A percentile compares a stretch with the other conserved stretches of the same genome.
phyloP scores from a whole-genome alignment of 2,797 vertebrate genomes.

The Etheostoma nigrum region DNA sequence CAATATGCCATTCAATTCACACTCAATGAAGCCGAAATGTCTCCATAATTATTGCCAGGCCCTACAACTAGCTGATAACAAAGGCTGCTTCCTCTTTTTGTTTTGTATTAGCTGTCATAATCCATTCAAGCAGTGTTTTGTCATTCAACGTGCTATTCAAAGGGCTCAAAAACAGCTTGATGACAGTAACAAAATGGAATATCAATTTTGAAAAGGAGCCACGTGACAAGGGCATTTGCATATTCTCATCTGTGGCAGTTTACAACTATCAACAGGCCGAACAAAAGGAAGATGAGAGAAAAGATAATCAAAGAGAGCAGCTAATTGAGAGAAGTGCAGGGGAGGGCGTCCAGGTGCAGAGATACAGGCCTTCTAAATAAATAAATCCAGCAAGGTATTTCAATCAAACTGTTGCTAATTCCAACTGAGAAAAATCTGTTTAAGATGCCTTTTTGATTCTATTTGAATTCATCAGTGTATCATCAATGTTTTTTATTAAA shows the following conservation, averaged over 20 bases:
- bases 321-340: slow-evolving; percentile 64
- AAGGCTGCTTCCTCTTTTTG: slow-evolving; percentile 49
- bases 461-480: neutral
- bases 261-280: slow-evolving; percentile 26
- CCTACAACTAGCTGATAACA: slow-evolving; percentile 32
- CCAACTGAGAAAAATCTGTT: slow-evolving; percentile 6
- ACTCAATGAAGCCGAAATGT: slow-evolving; percentile 28
- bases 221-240: slow-evolving; percentile 65
- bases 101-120: slow-evolving; percentile 45
- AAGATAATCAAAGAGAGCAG: slow-evolving; percentile 79
- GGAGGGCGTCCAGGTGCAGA: slow-evolving; percentile 75
- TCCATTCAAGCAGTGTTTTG: slow-evolving; percentile 58
- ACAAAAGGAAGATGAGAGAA: slow-evolving; percentile 75
- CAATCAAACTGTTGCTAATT: slow-evolving; percentile 24
- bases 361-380: slow-evolving; percentile 58
- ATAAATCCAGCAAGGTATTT: slow-evolving; percentile 20
- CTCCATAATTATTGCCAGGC: slow-evolving; percentile 30
- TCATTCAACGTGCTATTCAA: slow-evolving; percentile 62
- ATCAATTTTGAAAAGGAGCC: slow-evolving; percentile 67
- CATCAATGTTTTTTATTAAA: neutral
- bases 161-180: slow-evolving; percentile 63
- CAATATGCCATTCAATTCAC: slow-evolving; percentile 12
- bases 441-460: neutral
- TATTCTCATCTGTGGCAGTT: slow-evolving; percentile 63
- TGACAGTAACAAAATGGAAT: slow-evolving; percentile 62